These are phyloP conservation scores for Hydroisotoma schaefferi DNA, from an alignment of 2,888 invertebrate species.

Conservation along the genomic window DNA sequence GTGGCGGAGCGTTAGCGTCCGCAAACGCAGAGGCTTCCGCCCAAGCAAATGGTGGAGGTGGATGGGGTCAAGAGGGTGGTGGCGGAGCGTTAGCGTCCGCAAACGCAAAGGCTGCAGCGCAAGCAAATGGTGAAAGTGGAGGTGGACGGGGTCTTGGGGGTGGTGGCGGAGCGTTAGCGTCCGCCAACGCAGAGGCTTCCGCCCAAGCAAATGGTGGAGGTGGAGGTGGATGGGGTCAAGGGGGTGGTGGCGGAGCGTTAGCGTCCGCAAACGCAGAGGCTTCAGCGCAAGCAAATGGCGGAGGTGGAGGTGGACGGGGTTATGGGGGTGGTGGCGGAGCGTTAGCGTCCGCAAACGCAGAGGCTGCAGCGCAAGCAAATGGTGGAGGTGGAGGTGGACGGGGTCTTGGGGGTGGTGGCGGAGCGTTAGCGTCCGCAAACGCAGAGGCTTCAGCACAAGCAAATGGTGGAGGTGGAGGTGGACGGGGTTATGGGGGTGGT, in stretches of 20 bases:
- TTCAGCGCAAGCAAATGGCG: background rate
- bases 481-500: slow-evolving; percentile 5
- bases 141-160: slow-evolving; percentile 2
- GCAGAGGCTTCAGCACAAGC: background rate
- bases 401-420: slow-evolving; percentile 2
- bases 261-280: slow-evolving; percentile 5
- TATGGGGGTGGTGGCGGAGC: background rate
- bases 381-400: background rate
- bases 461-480: background rate
- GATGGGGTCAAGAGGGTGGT: background rate
- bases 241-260: background rate
- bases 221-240: slow-evolving; percentile 7
- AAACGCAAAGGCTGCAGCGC: background rate
- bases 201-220: slow-evolving; percentile 3
- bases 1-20: background rate
- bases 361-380: background rate
- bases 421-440: background rate
- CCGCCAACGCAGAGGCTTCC: slow-evolving; percentile 1
- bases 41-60: slow-evolving; percentile 1
- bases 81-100: background rate
- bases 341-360: background rate
- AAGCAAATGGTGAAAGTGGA: background rate
- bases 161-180: background rate
- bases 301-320: background rate
- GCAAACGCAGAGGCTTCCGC: slow-evolving; percentile 11